A percentile compares a stretch with the other conserved stretches of the same genome.
Conservation (phyloP, 2,797 vertebrate species). For the Acestrorhynchus altus region DNA sequence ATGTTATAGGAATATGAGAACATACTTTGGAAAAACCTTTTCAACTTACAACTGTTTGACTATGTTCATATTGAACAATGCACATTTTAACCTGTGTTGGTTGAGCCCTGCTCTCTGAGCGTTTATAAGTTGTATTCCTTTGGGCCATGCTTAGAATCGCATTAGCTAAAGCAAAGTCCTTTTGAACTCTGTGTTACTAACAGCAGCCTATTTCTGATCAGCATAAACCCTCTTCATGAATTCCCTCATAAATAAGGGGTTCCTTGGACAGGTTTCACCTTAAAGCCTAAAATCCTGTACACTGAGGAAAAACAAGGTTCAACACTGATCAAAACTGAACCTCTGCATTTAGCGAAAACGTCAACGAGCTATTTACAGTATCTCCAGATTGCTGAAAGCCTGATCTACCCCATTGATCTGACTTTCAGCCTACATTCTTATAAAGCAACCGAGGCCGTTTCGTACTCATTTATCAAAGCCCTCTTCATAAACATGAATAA, state of each 20-base stretch:
- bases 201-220: background rate
- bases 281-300: background rate
- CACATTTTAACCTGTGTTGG: no score
- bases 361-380: background rate
- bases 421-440: conserved; percentile 22
- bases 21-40: no score
- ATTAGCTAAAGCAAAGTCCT: background rate
- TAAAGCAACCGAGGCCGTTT: conserved; percentile 17
- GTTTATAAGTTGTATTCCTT: background rate
- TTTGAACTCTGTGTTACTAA: background rate
- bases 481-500: conserved; percentile 45
- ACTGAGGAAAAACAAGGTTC: background rate
- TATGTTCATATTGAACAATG: no score
- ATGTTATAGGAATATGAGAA: no score
- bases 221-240: background rate
- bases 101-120: background rate
- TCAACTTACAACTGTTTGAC: no score
- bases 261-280: background rate
- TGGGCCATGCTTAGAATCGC: background rate
- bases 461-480: conserved; percentile 33
- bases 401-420: conserved; percentile 30
- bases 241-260: background rate
- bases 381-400: conserved; percentile 15
- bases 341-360: conserved; percentile 13
- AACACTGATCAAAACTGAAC: conserved; percentile 17